Base-by-base conservation (phyloP, 2,797 vertebrate species). In the Peromyscus aztecus region DNA sequence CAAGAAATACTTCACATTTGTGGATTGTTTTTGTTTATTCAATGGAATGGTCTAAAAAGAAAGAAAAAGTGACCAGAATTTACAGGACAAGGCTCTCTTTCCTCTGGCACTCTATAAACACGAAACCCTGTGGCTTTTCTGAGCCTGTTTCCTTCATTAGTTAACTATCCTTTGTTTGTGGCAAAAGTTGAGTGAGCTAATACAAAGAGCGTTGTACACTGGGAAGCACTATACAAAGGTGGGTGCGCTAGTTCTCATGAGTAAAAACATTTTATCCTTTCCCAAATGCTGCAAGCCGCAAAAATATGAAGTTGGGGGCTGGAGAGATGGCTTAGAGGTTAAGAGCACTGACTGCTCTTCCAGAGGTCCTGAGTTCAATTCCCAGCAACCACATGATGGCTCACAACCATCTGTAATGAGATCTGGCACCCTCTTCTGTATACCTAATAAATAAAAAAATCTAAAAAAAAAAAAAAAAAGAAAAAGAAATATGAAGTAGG, bases 131-230 rank as follows among this genome's bases (percentile, higher is more conserved):
- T 27, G 57, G 52, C 63, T 73, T 59, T 59, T 37, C 37, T 55
- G 61, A 87, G 37, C 19, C 75, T 49, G 1, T 61, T n/a, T 93
- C 46, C 84, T 92, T 78, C 67, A 82, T 75, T 37, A 43, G 34
- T 23, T n/a, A 75, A 94, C 81, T 6, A 19, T 17, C 82, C 6
- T 21, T 59, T 49, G 34, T 81, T 73, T 43, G 17, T 57, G 76
- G 24, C 88, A 83, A 97, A 69, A n/a, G 86, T 80, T 86, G 63
- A 84, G 43, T 86, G 69, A 88, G 34, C n/a, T 82, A 76, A 83
- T 24, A 37, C 14, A 55, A 93, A 69, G 19, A 61, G 9, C 57
- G 90, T 17, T 65, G 43, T 52, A 76, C 69, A 85, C 23, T 59
- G 16, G 46, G 80, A 91, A 93, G 92, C 40, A 86, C 34, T 21